A percentile compares a stretch with the other conserved stretches of the same genome.
Evolutionary conservation across 37 sponge, comb jelly and placozoan genomes (phyloP).

Genomic region (Ianthella basta): DNA sequence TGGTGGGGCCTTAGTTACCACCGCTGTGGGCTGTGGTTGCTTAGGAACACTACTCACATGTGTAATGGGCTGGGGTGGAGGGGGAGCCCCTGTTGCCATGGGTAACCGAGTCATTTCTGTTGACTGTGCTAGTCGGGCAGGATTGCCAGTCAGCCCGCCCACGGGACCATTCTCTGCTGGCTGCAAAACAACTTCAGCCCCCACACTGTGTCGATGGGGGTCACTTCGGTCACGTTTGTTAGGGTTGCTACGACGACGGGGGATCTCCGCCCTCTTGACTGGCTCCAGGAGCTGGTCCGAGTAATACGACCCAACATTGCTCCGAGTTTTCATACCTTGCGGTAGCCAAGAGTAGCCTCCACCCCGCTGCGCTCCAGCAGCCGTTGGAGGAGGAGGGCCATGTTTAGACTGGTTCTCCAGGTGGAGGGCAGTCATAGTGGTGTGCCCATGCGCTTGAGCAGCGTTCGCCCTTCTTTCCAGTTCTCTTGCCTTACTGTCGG

Average conservation of each 20-base stretch:
- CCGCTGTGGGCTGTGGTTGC: neutral
- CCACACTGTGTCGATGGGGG: neutral
- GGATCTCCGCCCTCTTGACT: neutral
- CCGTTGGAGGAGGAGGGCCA: no score
- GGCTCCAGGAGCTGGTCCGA: neutral
- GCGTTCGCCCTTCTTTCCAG: neutral
- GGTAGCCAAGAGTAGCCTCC: constrained; percentile 18
- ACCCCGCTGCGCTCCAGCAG: neutral
- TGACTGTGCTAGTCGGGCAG: constrained; percentile 6
- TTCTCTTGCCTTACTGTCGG: constrained; percentile 9
- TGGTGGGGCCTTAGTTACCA: neutral
- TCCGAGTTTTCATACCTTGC: neutral
- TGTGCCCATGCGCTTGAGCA: neutral
- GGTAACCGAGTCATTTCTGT: constrained; percentile 10
- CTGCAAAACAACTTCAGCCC: neutral
- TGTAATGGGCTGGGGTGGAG: neutral
- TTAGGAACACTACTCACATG: neutral
- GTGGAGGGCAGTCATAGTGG: constrained; percentile 1
- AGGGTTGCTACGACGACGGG: neutral
- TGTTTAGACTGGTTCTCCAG: neutral
- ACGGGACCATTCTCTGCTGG: neutral
- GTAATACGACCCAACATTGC: constrained; percentile 20
- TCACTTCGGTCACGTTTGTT: neutral
- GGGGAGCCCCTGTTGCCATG: neutral
- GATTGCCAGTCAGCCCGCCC: neutral